Base-by-base conservation (phyloP, 2,113 vertebrate genomes). In the Carollia perspicillata region DNA sequence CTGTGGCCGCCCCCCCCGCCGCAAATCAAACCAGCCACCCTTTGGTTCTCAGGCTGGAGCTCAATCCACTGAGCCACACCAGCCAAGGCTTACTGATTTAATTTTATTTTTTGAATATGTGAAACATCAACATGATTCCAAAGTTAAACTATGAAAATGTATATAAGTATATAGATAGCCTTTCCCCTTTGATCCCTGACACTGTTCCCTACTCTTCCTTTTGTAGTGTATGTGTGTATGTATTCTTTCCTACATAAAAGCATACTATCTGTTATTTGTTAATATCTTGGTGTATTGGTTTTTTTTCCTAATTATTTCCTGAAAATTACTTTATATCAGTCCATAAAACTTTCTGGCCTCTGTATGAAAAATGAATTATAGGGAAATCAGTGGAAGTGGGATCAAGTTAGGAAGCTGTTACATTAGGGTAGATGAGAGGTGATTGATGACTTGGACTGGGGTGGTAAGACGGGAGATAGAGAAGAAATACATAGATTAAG, bases 91-190 rank as follows among this genome's bases (percentile, higher is more conserved):
- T 93, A 13, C 37, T 86, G 26, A 72, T 69, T 81, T 79, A 60
- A 72, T 55, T 81, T 84, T 81, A 75, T 35, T 95, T 72, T 94
- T 92, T 93, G 18, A 95, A 77, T 71, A 80, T 77, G 12, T 90
- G 30, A 80, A 91, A 74, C n/a, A n/a, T 72, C 75, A 81, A 69
- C 40, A 55, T 68, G n/a, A 16, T 55, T 89, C 33, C 84, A 90
- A 89, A 94, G 33, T 51, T 85, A 86, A 44, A 65, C 72, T 78
- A 78, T 79, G 40, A 37, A 94, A 79, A 58, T 65, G 3, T 71
- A 9, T 49, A 33, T 30, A 11, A 30, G 60, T 63, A 30, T 35
- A 28, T 75, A 85, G 63, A 74, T 47, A 2, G n/a, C 2, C 17
- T 2, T 75, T 72, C 30, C 6, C 6, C 6, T 80, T 75, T 83